A percentile compares a stretch with the other conserved stretches of the same genome.
phyloP scores from a whole-genome alignment of 37 sponge, comb jelly and placozoan genomes.

The Petrosia ficiformis region DNA sequence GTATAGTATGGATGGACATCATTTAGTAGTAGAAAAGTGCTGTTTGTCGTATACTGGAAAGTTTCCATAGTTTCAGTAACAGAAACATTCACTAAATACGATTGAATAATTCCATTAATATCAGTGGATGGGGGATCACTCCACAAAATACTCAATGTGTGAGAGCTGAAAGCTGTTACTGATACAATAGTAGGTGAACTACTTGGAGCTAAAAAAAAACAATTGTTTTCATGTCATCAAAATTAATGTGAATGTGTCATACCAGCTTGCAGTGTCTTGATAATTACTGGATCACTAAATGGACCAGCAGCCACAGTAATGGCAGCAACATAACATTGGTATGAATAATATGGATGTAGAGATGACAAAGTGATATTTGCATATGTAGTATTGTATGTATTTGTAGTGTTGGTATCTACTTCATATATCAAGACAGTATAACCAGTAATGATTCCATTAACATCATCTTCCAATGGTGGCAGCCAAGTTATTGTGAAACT shows the following conservation, averaged over 20 bases:
- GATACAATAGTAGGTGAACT: neutral
- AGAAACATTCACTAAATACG: constrained; percentile 9
- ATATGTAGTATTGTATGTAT: neutral
- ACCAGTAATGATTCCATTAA: neutral
- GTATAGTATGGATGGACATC: constrained; percentile 5
- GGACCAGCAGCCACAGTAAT: neutral
- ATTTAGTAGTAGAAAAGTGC: too few relatives aligned
- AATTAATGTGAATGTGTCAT: neutral
- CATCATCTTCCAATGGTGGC: neutral
- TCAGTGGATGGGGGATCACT: constrained; percentile 2
- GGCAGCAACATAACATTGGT: constrained; percentile 3
- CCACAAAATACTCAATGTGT: constrained; percentile 16
- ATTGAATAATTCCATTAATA: constrained; percentile 21
- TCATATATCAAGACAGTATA: neutral
- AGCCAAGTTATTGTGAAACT: neutral
- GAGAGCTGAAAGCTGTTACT: neutral
- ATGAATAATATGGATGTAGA: neutral
- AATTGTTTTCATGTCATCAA: neutral
- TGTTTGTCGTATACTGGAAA: neutral
- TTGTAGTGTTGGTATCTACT: neutral
- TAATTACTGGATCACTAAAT: neutral
- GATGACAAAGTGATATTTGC: neutral
- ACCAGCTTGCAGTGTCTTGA: constrained; percentile 6
- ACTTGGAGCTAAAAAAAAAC: constrained; percentile 21
- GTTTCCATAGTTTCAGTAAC: neutral